Evolutionary conservation across 2,113 vertebrate genomes (phyloP), one percentile per base, ranked within the genome.

Genomic region (Thryonomys swinderianus): DNA sequence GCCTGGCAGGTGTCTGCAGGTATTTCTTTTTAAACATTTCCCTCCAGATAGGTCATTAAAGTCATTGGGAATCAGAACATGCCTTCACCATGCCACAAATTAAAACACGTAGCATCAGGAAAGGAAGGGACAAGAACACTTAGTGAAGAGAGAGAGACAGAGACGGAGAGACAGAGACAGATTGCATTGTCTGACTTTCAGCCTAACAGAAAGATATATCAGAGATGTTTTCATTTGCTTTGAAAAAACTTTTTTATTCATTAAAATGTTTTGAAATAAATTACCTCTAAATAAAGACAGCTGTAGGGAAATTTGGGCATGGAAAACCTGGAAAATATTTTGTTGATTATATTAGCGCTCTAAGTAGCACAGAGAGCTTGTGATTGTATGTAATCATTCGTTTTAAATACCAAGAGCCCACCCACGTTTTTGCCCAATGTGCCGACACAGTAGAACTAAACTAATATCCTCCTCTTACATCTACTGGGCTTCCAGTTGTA

Each of bases 1-100:
- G 91, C 83, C 64, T 89, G 67, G 62, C 51, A 81, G 73, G 64
- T 76, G 7, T 93, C 84, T 78, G 37, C 30, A 84, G 16, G 64
- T 45, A n/a, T 91, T 95, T 95, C 64, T 42, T 71, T 80, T 78
- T 57, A 48, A 13, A 91, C 88, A 83, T 96, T 96, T 96, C 40
- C 69, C 86, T 94, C 40, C 20, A 94, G 74, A 89, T 93, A 91
- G 25, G 55, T 94, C 95, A 93, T 91, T 96, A 95, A 95, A 95
- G 86, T 91, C 86, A 95, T 25, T 90, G 73, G 9, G 73, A 91
- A 96, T 95, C 83, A 95, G 59, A 94, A 11, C 37, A 74, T 90
- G 55, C 90, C 93, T 94, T 93, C 84, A 30, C 61, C 0, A 3
- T 51, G 67, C 42, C 71, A 93, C 34, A 96, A 89, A 90, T 92